Evolutionary conservation across 2,888 invertebrate genomes (phyloP).

Genomic region (Pomacea canaliculata): DNA sequence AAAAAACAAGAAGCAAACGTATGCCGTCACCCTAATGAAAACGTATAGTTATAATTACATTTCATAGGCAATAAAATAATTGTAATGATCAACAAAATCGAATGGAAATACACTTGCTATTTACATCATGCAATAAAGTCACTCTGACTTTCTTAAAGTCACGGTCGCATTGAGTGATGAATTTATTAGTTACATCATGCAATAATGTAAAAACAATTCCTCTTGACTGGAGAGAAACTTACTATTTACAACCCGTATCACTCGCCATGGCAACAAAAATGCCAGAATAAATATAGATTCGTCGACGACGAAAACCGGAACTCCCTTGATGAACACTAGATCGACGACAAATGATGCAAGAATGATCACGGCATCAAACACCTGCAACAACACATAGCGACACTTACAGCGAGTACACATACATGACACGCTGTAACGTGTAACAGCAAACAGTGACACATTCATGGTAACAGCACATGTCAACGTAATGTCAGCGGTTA

Average conservation of each 20-base stretch:
- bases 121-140: too few species aligned
- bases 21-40: too few species aligned
- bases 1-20: too few species aligned
- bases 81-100: too few species aligned
- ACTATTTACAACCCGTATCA: slow-evolving; percentile 58
- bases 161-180: too few species aligned
- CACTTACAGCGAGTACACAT: not conserved
- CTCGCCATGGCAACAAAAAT: slow-evolving; percentile 55
- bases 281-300: slow-evolving; percentile 53
- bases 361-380: slow-evolving; percentile 56
- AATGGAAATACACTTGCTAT: too few species aligned
- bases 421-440: not conserved
- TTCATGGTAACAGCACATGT: not conserved
- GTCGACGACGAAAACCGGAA: slow-evolving; percentile 45
- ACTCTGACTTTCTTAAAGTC: too few species aligned
- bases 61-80: too few species aligned
- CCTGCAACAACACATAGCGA: slow-evolving; percentile 33
- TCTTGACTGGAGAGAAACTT: slow-evolving; percentile 22
- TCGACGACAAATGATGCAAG: slow-evolving; percentile 55
- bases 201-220: not conserved
- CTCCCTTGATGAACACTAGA: slow-evolving; percentile 52
- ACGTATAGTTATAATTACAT: too few species aligned
- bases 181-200: not conserved
- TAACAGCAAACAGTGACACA: not conserved
- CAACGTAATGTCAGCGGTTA: not conserved